phyloP scores from a whole-genome alignment of 2,113 vertebrate species.

The human (Homo sapiens) region GRCh38 chr18:56760001-56760500 shows the following conservation, averaged over 20 bases:
- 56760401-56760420: not conserved
- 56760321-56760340: not conserved
- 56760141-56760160: not conserved
- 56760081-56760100: not conserved
- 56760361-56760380: not conserved
- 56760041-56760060: not conserved
- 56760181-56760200: not conserved
- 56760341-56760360: not conserved
- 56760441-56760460: not conserved
- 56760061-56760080: not conserved
- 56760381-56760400: not conserved
- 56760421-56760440: not conserved
- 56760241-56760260: not conserved
- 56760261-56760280: rapidly evolving
- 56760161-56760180: not conserved
- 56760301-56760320: not conserved
- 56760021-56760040: not conserved
- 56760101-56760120: not conserved
- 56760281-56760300: not conserved
- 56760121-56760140: not conserved
- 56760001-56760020: not conserved
- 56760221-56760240: no score
- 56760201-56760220: not conserved
- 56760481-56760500: not conserved
- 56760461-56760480: not conserved